Percentiles rank a stretch among this genome's conserved stretches.
phyloP scores from a whole-genome alignment of 2,797 vertebrate species.

The Fringilla coelebs region DNA sequence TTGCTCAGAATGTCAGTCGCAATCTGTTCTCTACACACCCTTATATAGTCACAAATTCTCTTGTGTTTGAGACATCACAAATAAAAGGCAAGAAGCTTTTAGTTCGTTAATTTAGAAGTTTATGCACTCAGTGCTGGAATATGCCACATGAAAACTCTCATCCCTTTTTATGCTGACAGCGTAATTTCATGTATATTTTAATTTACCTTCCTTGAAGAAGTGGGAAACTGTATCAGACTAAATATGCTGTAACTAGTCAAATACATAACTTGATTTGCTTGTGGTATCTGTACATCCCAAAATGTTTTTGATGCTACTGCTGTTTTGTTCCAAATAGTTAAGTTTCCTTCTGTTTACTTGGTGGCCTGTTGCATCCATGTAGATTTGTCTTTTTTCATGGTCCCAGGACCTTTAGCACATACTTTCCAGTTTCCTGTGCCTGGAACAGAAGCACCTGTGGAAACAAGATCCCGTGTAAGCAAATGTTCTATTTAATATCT shows the following conservation, averaged over 20 bases:
- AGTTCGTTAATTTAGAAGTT: not conserved
- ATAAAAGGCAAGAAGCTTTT: not conserved
- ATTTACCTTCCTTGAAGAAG: not conserved
- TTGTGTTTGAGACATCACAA: not conserved
- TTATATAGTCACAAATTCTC: conserved; percentile 54
- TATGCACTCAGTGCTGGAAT: not conserved
- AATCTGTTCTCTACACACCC: conserved; percentile 2
- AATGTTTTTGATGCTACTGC: not conserved
- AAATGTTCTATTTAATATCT: not conserved
- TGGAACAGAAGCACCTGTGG: not conserved
- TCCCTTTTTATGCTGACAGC: not conserved
- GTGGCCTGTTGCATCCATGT: not conserved
- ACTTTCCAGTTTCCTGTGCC: not conserved
- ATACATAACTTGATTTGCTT: not conserved
- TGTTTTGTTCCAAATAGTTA: not conserved
- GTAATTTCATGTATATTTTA: not conserved
- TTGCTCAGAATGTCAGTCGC: not conserved
- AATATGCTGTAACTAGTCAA: not conserved
- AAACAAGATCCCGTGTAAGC: not conserved
- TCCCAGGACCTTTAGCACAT: not conserved
- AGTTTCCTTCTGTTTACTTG: not conserved
- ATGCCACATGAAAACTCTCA: not conserved
- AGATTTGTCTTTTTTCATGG: not conserved
- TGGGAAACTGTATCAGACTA: not conserved
- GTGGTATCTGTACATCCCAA: not conserved